Base-by-base conservation (phyloP, 2,888 invertebrate genomes). In the Ecliptopera silaceata region DNA sequence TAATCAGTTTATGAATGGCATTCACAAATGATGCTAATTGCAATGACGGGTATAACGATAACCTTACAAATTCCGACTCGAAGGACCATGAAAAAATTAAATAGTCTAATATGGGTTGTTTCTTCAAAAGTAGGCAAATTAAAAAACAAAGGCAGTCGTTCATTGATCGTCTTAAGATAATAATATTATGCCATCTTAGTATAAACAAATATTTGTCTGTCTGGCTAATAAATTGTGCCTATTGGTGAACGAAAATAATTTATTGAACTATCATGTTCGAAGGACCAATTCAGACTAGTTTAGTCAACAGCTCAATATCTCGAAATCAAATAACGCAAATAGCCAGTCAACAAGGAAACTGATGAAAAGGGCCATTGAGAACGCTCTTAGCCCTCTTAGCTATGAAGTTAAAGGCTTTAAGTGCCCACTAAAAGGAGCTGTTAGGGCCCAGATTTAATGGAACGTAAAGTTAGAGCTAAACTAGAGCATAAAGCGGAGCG, bases 371-470 rank as follows among this genome's bases (percentile, higher is more conserved):
- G 12, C 36, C 15, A 47, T 46, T 44, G 29, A 8, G 13, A 10
- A 31, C 13, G 34, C 41, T 22, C 6, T 22, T 6, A 22, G 22
- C 22, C 22, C 17, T 39, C 41, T 46, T 34, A 32, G 42, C 41
- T 42, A 50, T 43, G 43, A 44, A 51, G 51, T 51, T 36, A 36
- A 50, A 26, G n/a, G 15, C 13, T 20, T 26, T 26, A 8, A 15
- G 15, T 32, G 36, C 15, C 34, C 20, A 26, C 42, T 47, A 29
- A 12, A 34, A 45, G 38, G 38, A 17, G 12, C 18, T 13, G 22
- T 46, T 41, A 48, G 48, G 44, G 13, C 38, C 54, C 36, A 36
- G 22, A 26, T 41, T 50, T 52, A 47, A 52, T 46, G 46, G 20
- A 47, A 45, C 50, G 29, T 56, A 32, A 50, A 34, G 49, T 12